Percentiles rank a stretch among this genome's conserved stretches.
Conservation (phyloP, 2,113 vertebrate species). For the Martes martes region DNA sequence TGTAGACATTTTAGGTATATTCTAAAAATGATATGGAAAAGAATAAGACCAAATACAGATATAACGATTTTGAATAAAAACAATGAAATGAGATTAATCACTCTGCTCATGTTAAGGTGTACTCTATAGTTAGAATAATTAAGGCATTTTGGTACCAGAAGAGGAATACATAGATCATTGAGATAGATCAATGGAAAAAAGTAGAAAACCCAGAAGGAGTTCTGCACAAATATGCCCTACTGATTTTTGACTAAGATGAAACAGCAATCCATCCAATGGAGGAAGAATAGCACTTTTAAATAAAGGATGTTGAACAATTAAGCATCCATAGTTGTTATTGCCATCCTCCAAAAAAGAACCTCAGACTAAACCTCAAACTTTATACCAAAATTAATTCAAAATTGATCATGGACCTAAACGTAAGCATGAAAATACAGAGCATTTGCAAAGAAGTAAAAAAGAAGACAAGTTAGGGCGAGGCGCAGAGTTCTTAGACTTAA, state of each 20-base stretch:
- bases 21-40: neutral
- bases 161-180: neutral
- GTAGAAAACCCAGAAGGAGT: neutral
- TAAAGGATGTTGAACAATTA: neutral
- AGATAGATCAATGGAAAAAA: neutral
- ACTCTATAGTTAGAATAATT: neutral
- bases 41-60: neutral
- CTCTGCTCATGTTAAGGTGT: neutral
- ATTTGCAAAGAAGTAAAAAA: neutral
- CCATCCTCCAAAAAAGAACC: neutral
- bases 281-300: neutral
- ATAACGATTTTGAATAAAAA: neutral
- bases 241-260: neutral
- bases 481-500: neutral
- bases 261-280: neutral
- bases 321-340: neutral
- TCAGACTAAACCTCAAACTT: neutral
- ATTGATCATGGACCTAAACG: neutral
- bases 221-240: neutral
- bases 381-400: neutral
- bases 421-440: neutral
- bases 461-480: neutral
- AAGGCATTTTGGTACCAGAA: neutral
- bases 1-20: neutral
- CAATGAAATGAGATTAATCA: neutral